A percentile compares a stretch with the other conserved stretches of the same genome.
Conservation (phyloP, 2,113 vertebrate genomes). For the Lycaon pictus region DNA sequence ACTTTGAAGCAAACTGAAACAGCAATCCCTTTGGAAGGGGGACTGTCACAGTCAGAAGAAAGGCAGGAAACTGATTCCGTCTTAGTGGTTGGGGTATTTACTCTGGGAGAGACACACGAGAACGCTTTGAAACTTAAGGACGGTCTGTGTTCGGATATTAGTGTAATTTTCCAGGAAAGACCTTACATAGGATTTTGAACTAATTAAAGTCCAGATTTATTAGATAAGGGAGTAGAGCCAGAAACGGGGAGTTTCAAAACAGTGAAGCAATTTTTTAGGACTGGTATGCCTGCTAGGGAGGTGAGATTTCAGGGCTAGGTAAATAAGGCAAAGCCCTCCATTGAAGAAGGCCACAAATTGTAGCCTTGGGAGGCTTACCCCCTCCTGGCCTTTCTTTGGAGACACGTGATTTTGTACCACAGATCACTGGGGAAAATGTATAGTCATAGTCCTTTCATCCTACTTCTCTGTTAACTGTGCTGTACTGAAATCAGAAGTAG, state of each 20-base stretch:
- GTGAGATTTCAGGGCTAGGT: background rate
- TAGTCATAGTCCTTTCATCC: background rate
- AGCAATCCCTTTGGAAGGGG: background rate
- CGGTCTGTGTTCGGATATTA: background rate
- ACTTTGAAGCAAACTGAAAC: slow-evolving; percentile 42
- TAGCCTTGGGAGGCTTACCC: background rate
- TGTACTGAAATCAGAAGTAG: background rate
- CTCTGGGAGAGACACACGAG: slow-evolving; percentile 17
- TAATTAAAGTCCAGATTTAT: background rate
- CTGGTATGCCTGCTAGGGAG: background rate
- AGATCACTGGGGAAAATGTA: background rate
- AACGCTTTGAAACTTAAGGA: slow-evolving; percentile 30
- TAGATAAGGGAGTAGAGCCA: background rate
- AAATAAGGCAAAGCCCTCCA: background rate
- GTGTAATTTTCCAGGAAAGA: background rate
- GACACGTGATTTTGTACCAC: background rate
- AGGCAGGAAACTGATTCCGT: background rate
- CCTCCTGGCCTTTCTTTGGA: background rate
- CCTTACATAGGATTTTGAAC: background rate
- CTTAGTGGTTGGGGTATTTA: slow-evolving; percentile 25
- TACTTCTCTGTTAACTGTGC: background rate
- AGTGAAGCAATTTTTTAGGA: slow-evolving; percentile 34
- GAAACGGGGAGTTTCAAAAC: background rate
- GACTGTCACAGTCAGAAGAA: background rate
- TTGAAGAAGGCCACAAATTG: background rate